phyloP scores from a whole-genome alignment of 2,113 vertebrate genomes.

The Elephas maximus region DNA sequence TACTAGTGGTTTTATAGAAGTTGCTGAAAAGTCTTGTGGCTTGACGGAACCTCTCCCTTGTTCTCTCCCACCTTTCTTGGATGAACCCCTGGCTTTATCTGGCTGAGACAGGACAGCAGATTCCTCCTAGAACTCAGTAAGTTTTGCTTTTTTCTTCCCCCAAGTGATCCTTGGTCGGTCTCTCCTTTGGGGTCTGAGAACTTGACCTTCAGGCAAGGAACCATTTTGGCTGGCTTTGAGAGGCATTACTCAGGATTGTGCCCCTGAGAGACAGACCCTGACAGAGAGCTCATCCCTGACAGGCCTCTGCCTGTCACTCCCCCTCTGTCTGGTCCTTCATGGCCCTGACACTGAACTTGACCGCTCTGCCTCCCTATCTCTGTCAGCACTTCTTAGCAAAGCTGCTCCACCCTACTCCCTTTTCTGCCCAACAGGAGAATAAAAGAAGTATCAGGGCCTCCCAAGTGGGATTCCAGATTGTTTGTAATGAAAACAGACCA shows the following conservation, averaged over 20 bases:
- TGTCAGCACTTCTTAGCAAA: conserved; percentile 17
- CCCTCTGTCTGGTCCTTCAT: background rate
- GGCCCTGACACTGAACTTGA: background rate
- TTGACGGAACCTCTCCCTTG: background rate
- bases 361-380: background rate
- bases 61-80: background rate
- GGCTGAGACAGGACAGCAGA: background rate
- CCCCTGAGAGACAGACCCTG: background rate
- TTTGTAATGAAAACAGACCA: conserved; percentile 61
- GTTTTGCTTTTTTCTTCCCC: background rate
- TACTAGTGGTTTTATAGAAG: background rate
- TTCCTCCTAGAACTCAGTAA: background rate
- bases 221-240: background rate
- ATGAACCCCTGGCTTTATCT: background rate
- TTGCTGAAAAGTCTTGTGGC: background rate
- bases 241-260: background rate
- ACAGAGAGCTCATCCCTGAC: background rate
- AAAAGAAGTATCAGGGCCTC: conserved; percentile 52
- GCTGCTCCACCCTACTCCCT: background rate
- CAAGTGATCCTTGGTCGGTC: background rate
- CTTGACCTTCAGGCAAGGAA: background rate
- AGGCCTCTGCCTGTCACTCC: background rate
- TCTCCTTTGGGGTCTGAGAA: conserved; percentile 17
- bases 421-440: conserved; percentile 34
- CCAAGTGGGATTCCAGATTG: conserved; percentile 23